These are phyloP conservation scores for Bacillus rossius DNA, from an alignment of 1,140 invertebrate genomes.

Conservation along the genomic window DNA sequence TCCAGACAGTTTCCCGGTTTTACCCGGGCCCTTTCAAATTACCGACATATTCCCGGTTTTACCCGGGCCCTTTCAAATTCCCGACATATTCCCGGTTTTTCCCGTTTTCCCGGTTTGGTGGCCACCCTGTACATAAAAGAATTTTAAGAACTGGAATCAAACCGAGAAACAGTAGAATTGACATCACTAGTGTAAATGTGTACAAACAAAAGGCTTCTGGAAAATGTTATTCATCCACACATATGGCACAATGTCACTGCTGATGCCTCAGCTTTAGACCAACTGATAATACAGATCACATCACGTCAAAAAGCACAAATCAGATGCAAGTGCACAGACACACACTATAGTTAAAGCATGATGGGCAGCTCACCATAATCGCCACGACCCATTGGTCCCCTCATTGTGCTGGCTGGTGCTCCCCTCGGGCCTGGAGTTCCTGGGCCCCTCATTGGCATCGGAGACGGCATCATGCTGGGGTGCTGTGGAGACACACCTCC, in stretches of 20 bases:
- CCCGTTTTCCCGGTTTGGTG: no score
- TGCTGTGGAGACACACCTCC: slow-evolving; percentile 55
- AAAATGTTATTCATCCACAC: background rate
- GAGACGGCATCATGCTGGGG: slow-evolving; percentile 55
- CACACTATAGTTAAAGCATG: background rate
- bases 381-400: slow-evolving; percentile 70
- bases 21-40: no score
- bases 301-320: background rate
- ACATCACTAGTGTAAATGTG: no score
- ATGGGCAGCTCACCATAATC: slow-evolving; percentile 73
- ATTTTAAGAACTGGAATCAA: no score
- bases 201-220: background rate
- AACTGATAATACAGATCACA: background rate
- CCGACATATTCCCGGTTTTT: no score
- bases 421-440: slow-evolving; percentile 29
- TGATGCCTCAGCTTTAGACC: background rate
- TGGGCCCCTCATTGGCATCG: slow-evolving; percentile 58
- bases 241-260: background rate
- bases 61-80: no score
- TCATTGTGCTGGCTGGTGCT: slow-evolving; percentile 46
- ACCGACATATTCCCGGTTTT: no score
- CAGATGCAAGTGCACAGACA: background rate
- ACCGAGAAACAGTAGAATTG: no score
- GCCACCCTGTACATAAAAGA: no score
- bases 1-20: no score